phyloP scores from a whole-genome alignment of 2,113 vertebrate species.

The Pelecanus crispus region DNA sequence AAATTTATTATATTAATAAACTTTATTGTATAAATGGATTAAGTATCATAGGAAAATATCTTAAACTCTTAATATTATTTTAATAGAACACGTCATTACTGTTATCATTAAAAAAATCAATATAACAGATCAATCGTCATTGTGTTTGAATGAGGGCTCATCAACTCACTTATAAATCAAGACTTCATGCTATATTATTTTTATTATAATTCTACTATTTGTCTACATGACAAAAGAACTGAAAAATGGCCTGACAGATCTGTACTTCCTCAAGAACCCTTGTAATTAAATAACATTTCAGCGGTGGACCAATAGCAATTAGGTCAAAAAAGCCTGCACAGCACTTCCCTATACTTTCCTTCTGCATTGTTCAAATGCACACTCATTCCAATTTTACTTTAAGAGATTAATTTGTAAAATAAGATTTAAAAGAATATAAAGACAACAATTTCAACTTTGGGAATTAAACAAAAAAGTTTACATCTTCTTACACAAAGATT shows the following conservation, averaged over 20 bases:
- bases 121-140: background rate
- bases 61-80: background rate
- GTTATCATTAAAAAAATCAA: background rate
- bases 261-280: background rate
- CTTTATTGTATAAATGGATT: background rate
- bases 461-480: background rate
- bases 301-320: background rate
- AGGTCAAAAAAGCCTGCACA: background rate
- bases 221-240: background rate
- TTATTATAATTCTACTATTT: background rate
- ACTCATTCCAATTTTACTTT: background rate
- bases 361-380: background rate
- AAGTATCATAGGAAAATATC: background rate
- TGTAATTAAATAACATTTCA: background rate
- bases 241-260: background rate
- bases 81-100: background rate
- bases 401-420: background rate
- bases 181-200: background rate
- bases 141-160: background rate
- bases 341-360: background rate
- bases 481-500: background rate
- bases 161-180: background rate
- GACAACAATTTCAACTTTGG: background rate
- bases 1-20: background rate
- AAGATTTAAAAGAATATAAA: background rate